phyloP scores from a whole-genome alignment of 2,797 vertebrate genomes.

The Serranus cabrilla region DNA sequence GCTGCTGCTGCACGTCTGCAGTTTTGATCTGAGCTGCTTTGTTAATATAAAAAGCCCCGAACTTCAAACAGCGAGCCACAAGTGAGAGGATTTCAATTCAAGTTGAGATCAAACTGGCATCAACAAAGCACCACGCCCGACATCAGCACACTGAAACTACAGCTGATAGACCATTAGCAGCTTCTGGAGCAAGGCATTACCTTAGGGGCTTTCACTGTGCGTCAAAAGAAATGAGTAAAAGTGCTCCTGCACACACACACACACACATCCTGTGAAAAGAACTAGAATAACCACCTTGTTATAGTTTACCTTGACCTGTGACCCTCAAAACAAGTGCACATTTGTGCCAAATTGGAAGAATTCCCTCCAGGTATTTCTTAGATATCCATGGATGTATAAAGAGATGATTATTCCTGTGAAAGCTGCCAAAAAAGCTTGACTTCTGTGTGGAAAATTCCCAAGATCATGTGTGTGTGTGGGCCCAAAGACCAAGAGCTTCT shows the following conservation, averaged over 20 bases:
- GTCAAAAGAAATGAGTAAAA: conserved; percentile 20
- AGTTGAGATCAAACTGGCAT: conserved; percentile 38
- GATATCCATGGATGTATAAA: no score
- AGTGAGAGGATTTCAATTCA: conserved; percentile 34
- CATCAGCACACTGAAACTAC: conserved; percentile 21
- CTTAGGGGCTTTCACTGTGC: conserved; percentile 9
- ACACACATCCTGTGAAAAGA: not conserved
- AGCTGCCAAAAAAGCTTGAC: no score
- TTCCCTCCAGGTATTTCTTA: no score
- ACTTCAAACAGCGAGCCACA: conserved; percentile 50
- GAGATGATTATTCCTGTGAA: no score
- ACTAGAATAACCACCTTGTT: no score
- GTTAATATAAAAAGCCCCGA: conserved; percentile 44
- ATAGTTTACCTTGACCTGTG: no score
- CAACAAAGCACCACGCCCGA: conserved; percentile 42
- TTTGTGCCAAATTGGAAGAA: no score
- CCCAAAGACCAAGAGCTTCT: no score
- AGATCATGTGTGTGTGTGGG: no score
- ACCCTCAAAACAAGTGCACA: no score
- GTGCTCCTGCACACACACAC: not conserved
- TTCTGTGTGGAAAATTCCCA: no score
- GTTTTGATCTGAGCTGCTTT: conserved; percentile 41
- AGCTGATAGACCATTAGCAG: conserved; percentile 11
- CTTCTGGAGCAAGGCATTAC: not conserved
- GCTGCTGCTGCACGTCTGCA: not conserved